Conservation (phyloP, 2,888 invertebrate genomes). For the Drosophila greeni region DNA sequence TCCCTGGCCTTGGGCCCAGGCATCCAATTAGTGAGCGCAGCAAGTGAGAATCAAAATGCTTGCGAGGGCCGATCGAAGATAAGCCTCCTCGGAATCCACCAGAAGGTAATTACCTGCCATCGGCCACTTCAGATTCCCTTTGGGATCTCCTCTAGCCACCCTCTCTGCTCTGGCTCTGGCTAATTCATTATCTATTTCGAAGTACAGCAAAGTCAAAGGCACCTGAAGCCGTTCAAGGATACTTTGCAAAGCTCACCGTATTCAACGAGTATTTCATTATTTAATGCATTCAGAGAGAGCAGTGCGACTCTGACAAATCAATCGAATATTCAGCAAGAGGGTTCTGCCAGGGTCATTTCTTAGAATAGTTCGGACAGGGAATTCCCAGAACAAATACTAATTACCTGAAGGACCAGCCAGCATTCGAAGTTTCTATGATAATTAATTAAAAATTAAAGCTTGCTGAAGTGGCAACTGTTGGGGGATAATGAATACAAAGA, state of each 20-base stretch:
- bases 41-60: conserved; percentile 17
- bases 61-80: conserved; percentile 12
- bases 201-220: neutral
- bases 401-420: neutral
- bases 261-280: neutral
- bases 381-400: neutral
- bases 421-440: no score
- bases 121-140: neutral
- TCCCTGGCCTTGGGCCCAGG: conserved; percentile 20
- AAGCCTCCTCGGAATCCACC: neutral
- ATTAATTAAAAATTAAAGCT: neutral
- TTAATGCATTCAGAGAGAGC: neutral
- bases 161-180: neutral
- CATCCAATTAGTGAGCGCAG: conserved; percentile 31
- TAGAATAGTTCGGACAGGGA: neutral
- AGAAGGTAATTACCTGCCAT: neutral
- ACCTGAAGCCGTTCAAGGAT: neutral
- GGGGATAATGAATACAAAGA: neutral
- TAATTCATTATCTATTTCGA: neutral
- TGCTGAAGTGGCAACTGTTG: neutral
- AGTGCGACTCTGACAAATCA: neutral
- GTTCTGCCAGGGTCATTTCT: neutral
- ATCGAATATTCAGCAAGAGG: neutral
- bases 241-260: neutral
- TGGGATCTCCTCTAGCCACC: neutral